phyloP scores from a whole-genome alignment of 2,113 vertebrate species.

The Solea senegalensis region DNA sequence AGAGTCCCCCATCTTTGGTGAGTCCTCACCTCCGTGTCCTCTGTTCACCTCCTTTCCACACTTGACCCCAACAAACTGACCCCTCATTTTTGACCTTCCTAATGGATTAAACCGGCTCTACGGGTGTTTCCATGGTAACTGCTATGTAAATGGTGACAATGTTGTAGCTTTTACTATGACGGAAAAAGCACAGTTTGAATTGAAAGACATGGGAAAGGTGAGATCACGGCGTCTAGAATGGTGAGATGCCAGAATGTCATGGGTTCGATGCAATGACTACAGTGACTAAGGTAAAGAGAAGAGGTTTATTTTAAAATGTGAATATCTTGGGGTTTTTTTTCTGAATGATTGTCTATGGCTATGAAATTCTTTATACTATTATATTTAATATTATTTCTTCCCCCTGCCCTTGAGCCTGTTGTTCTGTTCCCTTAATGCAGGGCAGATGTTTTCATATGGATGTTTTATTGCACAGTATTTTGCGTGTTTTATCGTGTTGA shows the following conservation, averaged over 20 bases:
- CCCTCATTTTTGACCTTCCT: conserved; percentile 3
- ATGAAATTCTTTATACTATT: conserved; percentile 67
- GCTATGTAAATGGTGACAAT: conserved; percentile 70
- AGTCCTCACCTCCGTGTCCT: conserved; percentile 13
- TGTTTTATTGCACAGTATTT: conserved; percentile 69
- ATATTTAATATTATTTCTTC: conserved; percentile 64
- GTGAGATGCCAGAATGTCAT: conserved; percentile 72
- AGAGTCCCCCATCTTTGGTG: conserved; percentile 25
- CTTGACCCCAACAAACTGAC: conserved; percentile 41
- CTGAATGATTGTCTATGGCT: conserved; percentile 66
- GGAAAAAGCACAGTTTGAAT: conserved; percentile 45
- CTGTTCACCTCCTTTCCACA: conserved; percentile 24
- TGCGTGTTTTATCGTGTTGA: conserved; percentile 57
- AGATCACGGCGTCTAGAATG: conserved; percentile 53
- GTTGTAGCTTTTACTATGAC: conserved; percentile 49
- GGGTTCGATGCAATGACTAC: conserved; percentile 74
- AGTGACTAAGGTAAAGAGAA: conserved; percentile 60
- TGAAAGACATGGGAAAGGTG: conserved; percentile 23
- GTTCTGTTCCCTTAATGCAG: conserved; percentile 47
- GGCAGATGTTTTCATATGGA: conserved; percentile 51
- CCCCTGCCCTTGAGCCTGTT: conserved; percentile 10
- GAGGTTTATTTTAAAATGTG: conserved; percentile 78
- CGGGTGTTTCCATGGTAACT: conserved; percentile 68
- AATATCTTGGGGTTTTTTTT: conserved; percentile 60
- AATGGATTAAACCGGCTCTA: conserved; percentile 59